Conservation (phyloP, 2,113 vertebrate species). For the Heterotis niloticus region DNA sequence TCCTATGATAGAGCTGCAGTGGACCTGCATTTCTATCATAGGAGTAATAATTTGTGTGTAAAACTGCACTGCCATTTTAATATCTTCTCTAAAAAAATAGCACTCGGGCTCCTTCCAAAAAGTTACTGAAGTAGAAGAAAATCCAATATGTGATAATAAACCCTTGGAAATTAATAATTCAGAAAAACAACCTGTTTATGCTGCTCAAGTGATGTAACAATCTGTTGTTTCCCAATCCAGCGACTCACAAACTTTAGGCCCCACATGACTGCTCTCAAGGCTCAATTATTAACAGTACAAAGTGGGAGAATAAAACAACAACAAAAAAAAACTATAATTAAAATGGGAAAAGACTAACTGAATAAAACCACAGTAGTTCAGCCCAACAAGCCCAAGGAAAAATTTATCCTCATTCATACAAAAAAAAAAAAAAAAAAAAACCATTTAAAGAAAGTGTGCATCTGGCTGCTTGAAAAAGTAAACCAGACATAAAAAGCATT, state of each 20-base stretch:
- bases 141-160: background rate
- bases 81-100: too few species aligned
- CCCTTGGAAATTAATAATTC: background rate
- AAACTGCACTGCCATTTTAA: too few species aligned
- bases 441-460: background rate
- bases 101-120: too few species aligned
- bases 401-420: background rate
- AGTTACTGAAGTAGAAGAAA: background rate
- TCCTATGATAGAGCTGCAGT: too few species aligned
- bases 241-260: background rate
- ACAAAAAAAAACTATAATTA: background rate
- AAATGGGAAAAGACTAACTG: background rate
- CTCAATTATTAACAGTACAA: background rate
- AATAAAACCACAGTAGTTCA: background rate
- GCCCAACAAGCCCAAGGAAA: background rate
- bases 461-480: too few species aligned
- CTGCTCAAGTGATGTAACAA: background rate
- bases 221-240: background rate
- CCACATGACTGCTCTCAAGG: background rate
- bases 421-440: background rate
- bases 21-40: too few species aligned
- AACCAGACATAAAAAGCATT: too few species aligned
- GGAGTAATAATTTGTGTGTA: too few species aligned
- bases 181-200: background rate
- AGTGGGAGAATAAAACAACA: background rate